Conservation (phyloP, 2,888 invertebrate genomes). For the Aphodius granarius region DNA sequence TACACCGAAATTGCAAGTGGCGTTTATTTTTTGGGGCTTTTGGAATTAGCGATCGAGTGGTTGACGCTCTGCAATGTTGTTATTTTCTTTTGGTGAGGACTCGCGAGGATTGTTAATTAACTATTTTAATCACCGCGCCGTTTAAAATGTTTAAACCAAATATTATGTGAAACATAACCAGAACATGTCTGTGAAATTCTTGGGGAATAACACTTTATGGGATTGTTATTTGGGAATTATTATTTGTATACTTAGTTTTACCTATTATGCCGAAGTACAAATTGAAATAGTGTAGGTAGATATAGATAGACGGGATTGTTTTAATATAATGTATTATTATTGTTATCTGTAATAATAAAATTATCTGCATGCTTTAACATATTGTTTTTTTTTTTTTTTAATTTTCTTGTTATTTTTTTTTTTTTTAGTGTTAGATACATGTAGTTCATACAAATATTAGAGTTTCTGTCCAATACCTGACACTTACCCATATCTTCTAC, state of each 20-base stretch:
- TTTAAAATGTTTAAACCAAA: no score
- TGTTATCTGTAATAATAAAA: not conserved
- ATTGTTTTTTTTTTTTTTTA: not conserved
- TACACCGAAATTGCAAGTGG: not conserved
- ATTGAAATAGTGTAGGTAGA: not conserved
- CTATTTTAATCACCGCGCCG: no score
- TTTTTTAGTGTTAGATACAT: no score
- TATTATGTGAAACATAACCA: no score
- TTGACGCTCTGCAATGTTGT: not conserved
- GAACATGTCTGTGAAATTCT: no score
- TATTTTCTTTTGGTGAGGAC: not conserved
- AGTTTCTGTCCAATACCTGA: no score
- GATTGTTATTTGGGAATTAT: not conserved
- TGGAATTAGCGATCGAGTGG: no score
- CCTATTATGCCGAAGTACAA: not conserved
- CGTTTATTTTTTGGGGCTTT: not conserved
- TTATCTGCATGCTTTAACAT: not conserved
- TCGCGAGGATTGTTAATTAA: not conserved
- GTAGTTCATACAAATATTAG: no score
- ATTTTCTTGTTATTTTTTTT: no score
- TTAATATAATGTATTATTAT: not conserved
- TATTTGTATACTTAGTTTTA: not conserved
- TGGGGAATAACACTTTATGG: no score
- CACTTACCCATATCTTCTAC: no score
- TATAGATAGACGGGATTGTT: not conserved